Evolutionary conservation across 2,888 invertebrate species (phyloP).

Genomic region (Acanthopleura granulata): DNA sequence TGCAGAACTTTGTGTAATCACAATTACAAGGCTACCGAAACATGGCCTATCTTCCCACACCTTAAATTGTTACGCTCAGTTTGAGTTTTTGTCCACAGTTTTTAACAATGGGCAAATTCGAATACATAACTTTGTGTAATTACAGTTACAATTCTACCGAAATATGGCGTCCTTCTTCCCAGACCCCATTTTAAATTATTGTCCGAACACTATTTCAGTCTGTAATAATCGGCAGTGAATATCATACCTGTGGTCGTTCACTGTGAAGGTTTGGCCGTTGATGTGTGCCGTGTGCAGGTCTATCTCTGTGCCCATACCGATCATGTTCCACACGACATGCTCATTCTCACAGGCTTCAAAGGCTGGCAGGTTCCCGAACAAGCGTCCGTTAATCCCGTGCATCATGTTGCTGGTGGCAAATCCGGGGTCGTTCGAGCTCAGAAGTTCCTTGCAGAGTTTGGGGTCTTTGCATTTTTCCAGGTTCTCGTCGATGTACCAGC

Average conservation of each 20-base stretch:
- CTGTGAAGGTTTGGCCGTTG: slow-evolving; percentile 14
- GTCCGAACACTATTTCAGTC: no score
- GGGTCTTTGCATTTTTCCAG: slow-evolving; percentile 8
- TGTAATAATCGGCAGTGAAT: neutral
- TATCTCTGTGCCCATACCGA: slow-evolving; percentile 9
- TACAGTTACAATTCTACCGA: no score
- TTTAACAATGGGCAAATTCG: no score
- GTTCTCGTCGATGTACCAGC: slow-evolving; percentile 21
- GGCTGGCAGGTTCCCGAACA: slow-evolving; percentile 16
- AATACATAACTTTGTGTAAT: no score
- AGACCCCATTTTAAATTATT: no score
- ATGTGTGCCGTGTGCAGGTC: slow-evolving; percentile 18
- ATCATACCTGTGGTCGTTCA: slow-evolving; percentile 16
- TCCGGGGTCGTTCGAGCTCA: neutral
- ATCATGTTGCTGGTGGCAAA: slow-evolving; percentile 38
- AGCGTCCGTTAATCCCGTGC: slow-evolving; percentile 4
- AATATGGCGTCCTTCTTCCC: no score
- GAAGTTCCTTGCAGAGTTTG: neutral
- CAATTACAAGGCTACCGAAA: no score
- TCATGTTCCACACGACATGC: slow-evolving; percentile 17
- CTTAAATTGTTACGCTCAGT: no score
- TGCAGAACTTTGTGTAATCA: no score
- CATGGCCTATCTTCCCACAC: no score
- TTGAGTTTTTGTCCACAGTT: no score
- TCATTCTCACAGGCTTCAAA: slow-evolving; percentile 16